Base-by-base conservation (phyloP, 2,113 vertebrate species). In the Nicator chloris region DNA sequence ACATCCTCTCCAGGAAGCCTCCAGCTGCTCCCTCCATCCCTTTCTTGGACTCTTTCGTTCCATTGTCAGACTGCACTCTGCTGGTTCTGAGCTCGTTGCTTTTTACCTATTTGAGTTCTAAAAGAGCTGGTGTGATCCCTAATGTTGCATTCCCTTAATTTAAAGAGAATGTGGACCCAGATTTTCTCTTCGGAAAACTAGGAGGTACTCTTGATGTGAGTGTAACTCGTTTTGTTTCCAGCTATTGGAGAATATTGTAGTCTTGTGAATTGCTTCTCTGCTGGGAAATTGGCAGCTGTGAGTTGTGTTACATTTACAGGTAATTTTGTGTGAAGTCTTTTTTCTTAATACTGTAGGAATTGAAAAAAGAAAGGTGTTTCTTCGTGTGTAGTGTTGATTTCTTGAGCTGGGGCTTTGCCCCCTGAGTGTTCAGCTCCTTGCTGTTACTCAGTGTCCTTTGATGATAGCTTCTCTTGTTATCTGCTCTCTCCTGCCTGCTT, bases 191-290 rank as follows among this genome's bases (percentile, higher is more conserved):
- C 17, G 37, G 31, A 26, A 79, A 64, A 24, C 11, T 4, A 33
- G 23, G 16, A 28, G 11, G 20, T 45, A 13, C 20, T 51, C 69
- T 19, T 40, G n/a, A 12, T 33, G 12, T 15, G 49, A 6, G 9
- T 26, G 53, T 53, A 22, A 7, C 22, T 93, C 27, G 13, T 56
- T 64, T 64, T 30, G 35, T 21, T 81, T 80, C 63, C 27, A 19
- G 57, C 54, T 72, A 0, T 40, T 16, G 4, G 72, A 4, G 0
- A 22, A 19, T 6, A 14, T 26, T 15, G 37, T 17, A 42, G 16
- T 39, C 30, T 45, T 60, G 49, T 33, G 63, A 77, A 63, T 73
- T 65, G 50, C 54, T 88, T 44, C 23, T 88, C 45, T 77, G 50
- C 59, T 45, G 50, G 65, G 37, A 65, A 61, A 45, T 3, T 5